Percentiles rank a stretch among this genome's conserved stretches.
Evolutionary conservation across 2,797 vertebrate genomes (phyloP).

Genomic region (Choloepus didactylus): DNA sequence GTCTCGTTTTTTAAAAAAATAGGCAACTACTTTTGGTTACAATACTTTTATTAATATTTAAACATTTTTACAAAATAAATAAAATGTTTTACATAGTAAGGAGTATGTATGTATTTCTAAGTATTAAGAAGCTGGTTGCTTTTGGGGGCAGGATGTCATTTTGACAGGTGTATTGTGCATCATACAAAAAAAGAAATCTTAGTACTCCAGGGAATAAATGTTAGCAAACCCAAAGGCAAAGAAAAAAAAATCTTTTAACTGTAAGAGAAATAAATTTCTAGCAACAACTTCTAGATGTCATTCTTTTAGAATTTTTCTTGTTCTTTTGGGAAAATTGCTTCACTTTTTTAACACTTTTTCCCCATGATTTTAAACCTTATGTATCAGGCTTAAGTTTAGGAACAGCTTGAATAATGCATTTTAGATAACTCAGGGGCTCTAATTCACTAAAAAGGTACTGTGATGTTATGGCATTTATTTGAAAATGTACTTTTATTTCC

Average conservation of each 20-base stretch:
- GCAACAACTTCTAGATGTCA: neutral
- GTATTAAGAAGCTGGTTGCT: constrained; percentile 76
- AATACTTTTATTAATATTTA: constrained; percentile 87
- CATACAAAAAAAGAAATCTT: constrained; percentile 79
- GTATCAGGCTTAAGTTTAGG: neutral
- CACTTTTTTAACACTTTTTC: neutral
- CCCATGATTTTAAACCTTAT: neutral
- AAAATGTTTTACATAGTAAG: constrained; percentile 86
- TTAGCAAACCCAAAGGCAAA: constrained; percentile 31
- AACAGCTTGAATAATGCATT: neutral
- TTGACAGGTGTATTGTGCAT: constrained; percentile 79
- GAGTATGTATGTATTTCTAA: constrained; percentile 86
- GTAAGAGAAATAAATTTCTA: constrained; percentile 21
- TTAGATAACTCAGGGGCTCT: neutral
- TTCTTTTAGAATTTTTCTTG: constrained; percentile 64
- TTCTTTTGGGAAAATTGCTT: constrained; percentile 41
- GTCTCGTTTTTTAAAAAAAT: constrained; percentile 46
- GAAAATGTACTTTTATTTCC: neutral
- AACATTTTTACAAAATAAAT: constrained; percentile 90
- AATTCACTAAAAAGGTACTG: neutral
- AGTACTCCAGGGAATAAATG: constrained; percentile 63
- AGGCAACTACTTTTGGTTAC: constrained; percentile 79
- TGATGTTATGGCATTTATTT: neutral
- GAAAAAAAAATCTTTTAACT: neutral
- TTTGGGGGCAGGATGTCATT: constrained; percentile 72